Evolutionary conservation across 1,140 invertebrate species (phyloP).

Genomic region (Zaprionus gabonicus): DNA sequence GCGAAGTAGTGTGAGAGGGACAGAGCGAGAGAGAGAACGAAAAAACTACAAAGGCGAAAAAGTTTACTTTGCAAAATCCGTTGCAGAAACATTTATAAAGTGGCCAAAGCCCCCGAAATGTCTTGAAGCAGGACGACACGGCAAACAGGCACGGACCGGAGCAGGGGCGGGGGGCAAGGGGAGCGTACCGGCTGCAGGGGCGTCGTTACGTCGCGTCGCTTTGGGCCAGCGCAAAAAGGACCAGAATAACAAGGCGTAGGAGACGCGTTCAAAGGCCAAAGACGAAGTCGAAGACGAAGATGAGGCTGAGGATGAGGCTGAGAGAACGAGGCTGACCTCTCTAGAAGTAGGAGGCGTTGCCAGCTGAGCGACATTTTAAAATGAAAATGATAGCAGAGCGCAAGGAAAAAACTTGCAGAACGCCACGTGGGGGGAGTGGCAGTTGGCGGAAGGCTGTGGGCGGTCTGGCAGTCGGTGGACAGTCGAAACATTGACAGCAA

Average conservation of each 20-base stretch:
- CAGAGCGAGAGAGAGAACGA: conserved; percentile 5
- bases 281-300: not conserved
- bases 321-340: conserved; percentile 48
- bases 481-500: conserved; percentile 80
- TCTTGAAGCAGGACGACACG: conserved; percentile 38
- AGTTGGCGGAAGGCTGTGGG: conserved; percentile 12
- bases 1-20: no score
- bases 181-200: not conserved
- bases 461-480: conserved; percentile 37
- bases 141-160: not conserved
- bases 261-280: conserved; percentile 14
- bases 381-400: conserved; percentile 76
- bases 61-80: conserved; percentile 82
- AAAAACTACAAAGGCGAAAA: conserved; percentile 81
- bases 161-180: not conserved
- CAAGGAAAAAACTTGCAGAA: conserved; percentile 28
- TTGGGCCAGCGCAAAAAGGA: conserved; percentile 41
- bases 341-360: conserved; percentile 50
- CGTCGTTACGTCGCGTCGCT: conserved; percentile 8
- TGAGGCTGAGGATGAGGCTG: not conserved
- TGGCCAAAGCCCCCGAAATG: conserved; percentile 54
- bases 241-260: conserved; percentile 52
- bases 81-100: conserved; percentile 82
- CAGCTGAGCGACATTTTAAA: conserved; percentile 76
- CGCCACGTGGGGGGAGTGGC: conserved; percentile 43